Evolutionary conservation across 2,888 invertebrate genomes (phyloP), one percentile per base, ranked within the genome.

Genomic region (Synergus laeviventris): DNA sequence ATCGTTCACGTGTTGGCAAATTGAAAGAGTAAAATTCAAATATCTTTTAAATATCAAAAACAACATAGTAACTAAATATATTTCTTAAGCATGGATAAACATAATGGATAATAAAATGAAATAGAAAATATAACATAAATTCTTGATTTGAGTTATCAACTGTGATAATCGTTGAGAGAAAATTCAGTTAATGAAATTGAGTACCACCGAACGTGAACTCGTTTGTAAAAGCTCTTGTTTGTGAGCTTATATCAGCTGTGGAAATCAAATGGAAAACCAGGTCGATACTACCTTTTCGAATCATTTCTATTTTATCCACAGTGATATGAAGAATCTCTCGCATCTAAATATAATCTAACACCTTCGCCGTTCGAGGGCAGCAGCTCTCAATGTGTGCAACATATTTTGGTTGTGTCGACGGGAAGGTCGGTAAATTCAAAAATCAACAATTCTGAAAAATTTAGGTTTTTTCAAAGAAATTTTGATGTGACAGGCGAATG

Each of bases 311-410:
- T 66, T 66, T 66, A 66, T 49, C 66, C 14, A 16, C 66, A 45
- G 66, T 9, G 45, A 24, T 45, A 24, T 2, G 45, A 3, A 24
- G 14, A 66, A 24, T 4, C 8, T 45, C 14, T 14, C 39, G 1
- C n/a, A 14, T 12, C 38, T 39, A 7, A 42, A 18, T 45, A 9
- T 24, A 16, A 42, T 66, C 8, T 24, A 12, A 66, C 16, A 11
- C 3, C 14, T 9, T 66, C n/a, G 16, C 66, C 66, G 45, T 24
- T 45, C 24, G 66, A 66, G 21, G 66, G 66, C 66, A 66, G 66
- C 45, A 66, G 66, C 45, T 21, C 45, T 66, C 66, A 16, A 66
- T 45, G 45, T 66, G 24, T n/a, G n/a, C n/a, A n/a, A n/a, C n/a
- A n/a, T n/a, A n/a, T n/a, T n/a, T n/a, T n/a, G n/a, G n/a, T n/a